Evolutionary conservation across 2,113 vertebrate genomes (phyloP).

Genomic region (Lanius ludovicianus): DNA sequence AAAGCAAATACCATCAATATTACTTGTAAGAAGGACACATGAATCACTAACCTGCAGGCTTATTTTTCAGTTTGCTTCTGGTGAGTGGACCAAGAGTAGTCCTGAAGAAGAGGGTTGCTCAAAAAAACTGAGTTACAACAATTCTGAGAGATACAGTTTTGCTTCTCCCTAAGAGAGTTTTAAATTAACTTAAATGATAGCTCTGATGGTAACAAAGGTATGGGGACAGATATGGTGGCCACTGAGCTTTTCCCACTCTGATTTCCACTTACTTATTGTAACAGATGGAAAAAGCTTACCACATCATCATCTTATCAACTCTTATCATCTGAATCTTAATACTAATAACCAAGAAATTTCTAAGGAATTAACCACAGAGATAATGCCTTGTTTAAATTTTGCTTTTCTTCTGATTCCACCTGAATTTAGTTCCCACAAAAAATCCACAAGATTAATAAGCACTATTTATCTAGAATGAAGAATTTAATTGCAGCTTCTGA

Average conservation of each 20-base stretch:
- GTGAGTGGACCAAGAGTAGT: background rate
- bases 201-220: background rate
- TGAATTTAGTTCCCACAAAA: background rate
- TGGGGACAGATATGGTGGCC: background rate
- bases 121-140: rapidly evolving
- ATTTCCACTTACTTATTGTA: background rate
- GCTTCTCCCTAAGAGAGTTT: background rate
- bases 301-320: background rate
- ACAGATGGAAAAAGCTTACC: background rate
- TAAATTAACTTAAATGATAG: background rate
- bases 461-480: background rate
- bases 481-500: background rate
- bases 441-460: background rate
- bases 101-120: background rate
- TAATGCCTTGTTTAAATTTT: background rate
- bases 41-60: background rate
- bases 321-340: background rate
- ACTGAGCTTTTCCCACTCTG: background rate
- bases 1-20: background rate
- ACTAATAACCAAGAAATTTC: background rate
- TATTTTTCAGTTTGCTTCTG: background rate
- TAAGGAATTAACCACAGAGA: background rate
- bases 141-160: background rate
- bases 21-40: background rate
- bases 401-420: background rate